Conservation (phyloP, 1,140 invertebrate genomes). For the Pararge aegeria region DNA sequence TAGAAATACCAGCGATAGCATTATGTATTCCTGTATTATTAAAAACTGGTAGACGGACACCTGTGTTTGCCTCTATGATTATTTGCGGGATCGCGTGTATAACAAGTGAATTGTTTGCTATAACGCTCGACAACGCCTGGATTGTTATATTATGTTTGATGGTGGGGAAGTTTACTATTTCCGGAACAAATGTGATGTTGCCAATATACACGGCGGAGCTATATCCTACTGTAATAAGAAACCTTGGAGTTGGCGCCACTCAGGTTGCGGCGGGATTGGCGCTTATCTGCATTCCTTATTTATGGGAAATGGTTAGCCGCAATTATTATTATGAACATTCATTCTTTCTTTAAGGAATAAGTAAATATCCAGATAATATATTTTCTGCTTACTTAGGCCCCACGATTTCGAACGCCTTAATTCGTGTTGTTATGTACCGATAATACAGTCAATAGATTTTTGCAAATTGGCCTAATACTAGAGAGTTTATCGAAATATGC, state of each 20-base stretch:
- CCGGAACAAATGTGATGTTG: slow-evolving; percentile 85
- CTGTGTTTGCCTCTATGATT: slow-evolving; percentile 83
- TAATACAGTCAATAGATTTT: too few relatives aligned
- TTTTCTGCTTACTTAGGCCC: too few relatives aligned
- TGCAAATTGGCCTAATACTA: too few relatives aligned
- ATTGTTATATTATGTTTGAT: slow-evolving; percentile 82
- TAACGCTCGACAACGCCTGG: slow-evolving; percentile 77
- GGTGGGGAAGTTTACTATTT: slow-evolving; percentile 85
- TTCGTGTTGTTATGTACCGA: too few relatives aligned
- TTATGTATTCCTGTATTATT: slow-evolving; percentile 85
- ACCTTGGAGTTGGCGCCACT: slow-evolving; percentile 86
- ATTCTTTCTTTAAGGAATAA: too few relatives aligned
- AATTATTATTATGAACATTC: too few relatives aligned
- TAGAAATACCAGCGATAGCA: slow-evolving; percentile 87
- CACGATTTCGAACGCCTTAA: too few relatives aligned
- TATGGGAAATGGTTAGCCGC: slow-evolving; percentile 84
- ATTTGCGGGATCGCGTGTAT: slow-evolving; percentile 83
- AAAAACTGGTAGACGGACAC: slow-evolving; percentile 84
- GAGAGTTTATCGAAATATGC: too few relatives aligned
- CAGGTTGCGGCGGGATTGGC: slow-evolving; percentile 86
- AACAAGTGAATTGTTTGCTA: slow-evolving; percentile 79
- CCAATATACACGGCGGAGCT: slow-evolving; percentile 87
- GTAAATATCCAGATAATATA: too few relatives aligned
- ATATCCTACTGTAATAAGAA: slow-evolving; percentile 86
- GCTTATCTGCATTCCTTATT: slow-evolving; percentile 85